Conservation (phyloP, 2,797 vertebrate genomes). For the Anolis apletophallus region DNA sequence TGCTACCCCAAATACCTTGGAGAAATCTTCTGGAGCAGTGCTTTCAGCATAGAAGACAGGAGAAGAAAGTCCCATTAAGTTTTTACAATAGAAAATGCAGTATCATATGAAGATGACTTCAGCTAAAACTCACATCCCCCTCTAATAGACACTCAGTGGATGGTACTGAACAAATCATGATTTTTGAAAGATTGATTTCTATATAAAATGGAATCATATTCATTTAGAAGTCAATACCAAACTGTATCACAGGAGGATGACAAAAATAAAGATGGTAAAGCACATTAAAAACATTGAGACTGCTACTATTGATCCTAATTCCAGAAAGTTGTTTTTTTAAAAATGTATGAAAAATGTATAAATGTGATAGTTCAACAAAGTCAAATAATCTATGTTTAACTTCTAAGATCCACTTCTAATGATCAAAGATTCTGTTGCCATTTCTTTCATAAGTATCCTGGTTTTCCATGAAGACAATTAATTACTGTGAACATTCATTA, state of each 20-base stretch:
- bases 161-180: background rate
- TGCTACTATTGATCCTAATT: constrained; percentile 11
- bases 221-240: background rate
- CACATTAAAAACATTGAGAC: background rate
- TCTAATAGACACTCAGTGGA: background rate
- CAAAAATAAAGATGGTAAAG: background rate
- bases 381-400: constrained; percentile 46
- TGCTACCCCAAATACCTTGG: too few relatives aligned
- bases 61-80: too few relatives aligned
- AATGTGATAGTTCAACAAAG: constrained; percentile 44
- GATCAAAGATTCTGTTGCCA: constrained; percentile 58
- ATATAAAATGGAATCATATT: background rate
- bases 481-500: constrained; percentile 68
- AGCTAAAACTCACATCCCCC: too few relatives aligned
- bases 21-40: too few relatives aligned
- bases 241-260: background rate
- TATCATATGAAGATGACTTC: background rate
- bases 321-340: background rate
- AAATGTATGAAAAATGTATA: constrained; percentile 26
- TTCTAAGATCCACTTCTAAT: constrained; percentile 26
- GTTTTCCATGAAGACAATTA: constrained; percentile 58
- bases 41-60: too few relatives aligned
- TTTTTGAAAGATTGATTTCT: background rate
- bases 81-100: background rate
- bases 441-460: constrained; percentile 61